These are phyloP conservation scores for Brassicogethes aeneus DNA, from an alignment of 2,888 invertebrate species.

Conservation along the genomic window DNA sequence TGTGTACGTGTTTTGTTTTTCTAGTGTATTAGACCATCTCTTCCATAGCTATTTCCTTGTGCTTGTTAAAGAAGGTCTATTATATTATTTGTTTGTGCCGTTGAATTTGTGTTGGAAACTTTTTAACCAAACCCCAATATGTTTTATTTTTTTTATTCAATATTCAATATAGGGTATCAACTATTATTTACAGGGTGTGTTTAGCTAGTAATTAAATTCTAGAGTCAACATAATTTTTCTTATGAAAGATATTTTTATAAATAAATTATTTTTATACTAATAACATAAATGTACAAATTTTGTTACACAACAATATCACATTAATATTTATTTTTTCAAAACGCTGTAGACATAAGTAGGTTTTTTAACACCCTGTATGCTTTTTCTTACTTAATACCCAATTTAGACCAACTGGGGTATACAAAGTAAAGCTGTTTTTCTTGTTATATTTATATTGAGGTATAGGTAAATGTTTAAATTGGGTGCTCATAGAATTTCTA, in stretches of 20 bases:
- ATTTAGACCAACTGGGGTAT: too few species aligned
- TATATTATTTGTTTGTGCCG: constrained; percentile 3
- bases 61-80: constrained; percentile 18
- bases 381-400: too few species aligned
- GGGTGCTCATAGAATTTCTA: background rate
- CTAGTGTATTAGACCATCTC: constrained; percentile 16
- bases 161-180: background rate
- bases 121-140: too few species aligned
- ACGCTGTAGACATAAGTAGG: too few species aligned
- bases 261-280: constrained; percentile 1
- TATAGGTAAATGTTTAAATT: background rate
- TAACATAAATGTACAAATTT: background rate
- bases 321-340: too few species aligned
- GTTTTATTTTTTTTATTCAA: constrained; percentile 3
- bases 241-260: background rate
- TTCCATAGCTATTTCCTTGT: constrained; percentile 13
- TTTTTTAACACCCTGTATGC: too few species aligned
- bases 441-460: too few species aligned
- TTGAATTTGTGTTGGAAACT: constrained; percentile 5
- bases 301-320: background rate
- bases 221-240: background rate
- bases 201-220: background rate
- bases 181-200: background rate
- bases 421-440: too few species aligned
- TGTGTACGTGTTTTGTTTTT: constrained; percentile 16